Base-by-base conservation (phyloP, 2,113 vertebrate genomes). In the Myotis brandtii region DNA sequence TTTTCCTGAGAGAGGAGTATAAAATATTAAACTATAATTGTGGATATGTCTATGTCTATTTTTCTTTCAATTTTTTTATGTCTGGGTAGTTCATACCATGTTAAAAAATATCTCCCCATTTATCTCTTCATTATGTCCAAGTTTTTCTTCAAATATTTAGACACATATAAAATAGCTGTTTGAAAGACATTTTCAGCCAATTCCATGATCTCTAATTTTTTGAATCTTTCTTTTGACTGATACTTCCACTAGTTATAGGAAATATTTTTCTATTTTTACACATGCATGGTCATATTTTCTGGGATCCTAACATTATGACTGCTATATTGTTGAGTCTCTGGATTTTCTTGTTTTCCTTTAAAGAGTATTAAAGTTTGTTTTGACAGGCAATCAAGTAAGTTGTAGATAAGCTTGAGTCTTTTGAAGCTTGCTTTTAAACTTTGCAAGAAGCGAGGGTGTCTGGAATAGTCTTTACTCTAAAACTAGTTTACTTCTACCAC, bases 271-370 rank as follows among this genome's bases (percentile, higher is more conserved):
- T 64, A 46, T 3, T 43, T 92, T 86, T 56, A 86, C 27, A 56
- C 50, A 64, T 32, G 5, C 18, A 6, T 56, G 48, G 32, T 76
- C 43, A 64, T 56, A 86, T 86, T 91, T 86, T 40, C 72, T 59
- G 75, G 66, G 62, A 50, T 48, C 16, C 32, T 72, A 34, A 73
- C 67, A 40, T 59, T 79, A 43, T 81, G 17, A 91, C 18, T 27
- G 5, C 20, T 75, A 52, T 27, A 23, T 75, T 76, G 48, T 54
- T 64, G 73, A 86, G 40, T 75, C 48, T 88, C 89, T 92, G 50
- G 25, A 83, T 95, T 91, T 54, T 81, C 86, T 56, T 73, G 46
- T 86, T 91, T 91, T 50, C 66, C 67, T 73, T 81, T 91, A 84
- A 92, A 89, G 77, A 88, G 40, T 76, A 2, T 70, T 75, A 25